Percentiles rank a stretch among this genome's conserved stretches.
phyloP scores from a whole-genome alignment of 92 coral and sea anemone species.

The Actinostola sp. region DNA sequence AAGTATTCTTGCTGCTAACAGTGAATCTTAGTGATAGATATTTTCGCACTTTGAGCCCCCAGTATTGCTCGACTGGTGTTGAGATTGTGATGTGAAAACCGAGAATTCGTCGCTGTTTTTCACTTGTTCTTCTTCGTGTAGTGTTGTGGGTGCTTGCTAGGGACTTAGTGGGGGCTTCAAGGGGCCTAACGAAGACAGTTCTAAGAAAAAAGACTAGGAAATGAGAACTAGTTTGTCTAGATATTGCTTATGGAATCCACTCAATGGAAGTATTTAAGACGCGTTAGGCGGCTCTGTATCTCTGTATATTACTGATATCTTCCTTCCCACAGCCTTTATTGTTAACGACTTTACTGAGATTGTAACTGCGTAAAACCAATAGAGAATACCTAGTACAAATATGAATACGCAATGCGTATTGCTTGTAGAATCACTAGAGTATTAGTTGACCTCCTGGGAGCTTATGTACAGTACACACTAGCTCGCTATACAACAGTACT shows the following conservation, averaged over 20 bases:
- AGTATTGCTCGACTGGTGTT: slow-evolving; percentile 16
- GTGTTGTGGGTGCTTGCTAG: neutral
- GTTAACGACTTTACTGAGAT: slow-evolving; percentile 41
- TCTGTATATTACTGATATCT: slow-evolving; percentile 36
- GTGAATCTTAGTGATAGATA: slow-evolving; percentile 25
- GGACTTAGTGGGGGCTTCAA: neutral
- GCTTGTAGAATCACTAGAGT: slow-evolving; percentile 26
- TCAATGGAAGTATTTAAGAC: slow-evolving; percentile 24
- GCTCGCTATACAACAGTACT: too few species aligned
- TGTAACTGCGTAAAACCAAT: slow-evolving; percentile 9
- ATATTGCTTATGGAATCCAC: slow-evolving; percentile 28
- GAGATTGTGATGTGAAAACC: neutral
- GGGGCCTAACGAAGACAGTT: neutral
- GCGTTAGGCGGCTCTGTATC: slow-evolving; percentile 19
- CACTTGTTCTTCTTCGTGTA: too few species aligned
- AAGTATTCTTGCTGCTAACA: slow-evolving; percentile 8
- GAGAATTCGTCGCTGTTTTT: neutral
- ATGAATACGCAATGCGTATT: slow-evolving; percentile 28
- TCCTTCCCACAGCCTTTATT: slow-evolving; percentile 44
- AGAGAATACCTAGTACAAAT: slow-evolving; percentile 26
- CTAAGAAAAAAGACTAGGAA: slow-evolving; percentile 3
- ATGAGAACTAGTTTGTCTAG: slow-evolving; percentile 2
- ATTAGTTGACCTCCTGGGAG: neutral
- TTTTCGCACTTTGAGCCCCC: neutral
- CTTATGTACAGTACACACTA: too few species aligned